phyloP scores from a whole-genome alignment of 2,797 vertebrate genomes.

The Dipus sagitta region DNA sequence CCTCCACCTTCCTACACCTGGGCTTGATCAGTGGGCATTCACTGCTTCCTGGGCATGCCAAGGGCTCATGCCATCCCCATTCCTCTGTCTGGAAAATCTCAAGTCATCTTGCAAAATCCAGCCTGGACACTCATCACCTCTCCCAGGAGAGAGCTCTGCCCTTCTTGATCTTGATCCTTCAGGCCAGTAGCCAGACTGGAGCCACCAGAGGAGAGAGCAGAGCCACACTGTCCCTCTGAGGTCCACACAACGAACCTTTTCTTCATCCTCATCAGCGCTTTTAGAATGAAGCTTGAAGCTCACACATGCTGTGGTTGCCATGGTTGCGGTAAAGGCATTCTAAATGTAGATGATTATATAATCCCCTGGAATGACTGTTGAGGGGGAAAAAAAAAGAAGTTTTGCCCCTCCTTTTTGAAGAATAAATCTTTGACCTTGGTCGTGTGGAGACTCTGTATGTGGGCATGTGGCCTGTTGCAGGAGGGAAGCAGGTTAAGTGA shows the following conservation, averaged over 20 bases:
- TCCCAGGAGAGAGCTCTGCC: conserved; percentile 30
- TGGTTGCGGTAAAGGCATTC: conserved; percentile 88
- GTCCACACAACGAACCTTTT: conserved; percentile 79
- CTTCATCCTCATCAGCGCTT: conserved; percentile 87
- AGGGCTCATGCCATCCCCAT: not conserved
- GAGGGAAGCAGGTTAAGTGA: not conserved
- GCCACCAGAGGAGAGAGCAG: not conserved
- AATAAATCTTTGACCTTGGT: conserved; percentile 73
- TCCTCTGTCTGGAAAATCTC: not conserved
- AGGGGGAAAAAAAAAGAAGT: conserved; percentile 79
- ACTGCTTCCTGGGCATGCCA: not conserved
- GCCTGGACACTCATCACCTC: not conserved
- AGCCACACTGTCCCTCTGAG: not conserved
- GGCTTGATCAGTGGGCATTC: not conserved
- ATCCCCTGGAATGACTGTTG: conserved; percentile 86
- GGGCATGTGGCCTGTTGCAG: not conserved
- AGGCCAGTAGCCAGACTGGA: not conserved
- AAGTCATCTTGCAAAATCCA: conserved; percentile 48
- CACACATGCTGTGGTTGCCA: conserved; percentile 86
- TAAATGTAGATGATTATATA: conserved; percentile 90
- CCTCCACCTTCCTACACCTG: not conserved
- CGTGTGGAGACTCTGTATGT: not conserved
- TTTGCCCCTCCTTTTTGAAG: conserved; percentile 80
- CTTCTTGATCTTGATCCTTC: conserved; percentile 9
- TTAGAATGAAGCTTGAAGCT: conserved; percentile 88